Base-by-base conservation (phyloP, 2,113 vertebrate species). In the Fulmarus glacialis region DNA sequence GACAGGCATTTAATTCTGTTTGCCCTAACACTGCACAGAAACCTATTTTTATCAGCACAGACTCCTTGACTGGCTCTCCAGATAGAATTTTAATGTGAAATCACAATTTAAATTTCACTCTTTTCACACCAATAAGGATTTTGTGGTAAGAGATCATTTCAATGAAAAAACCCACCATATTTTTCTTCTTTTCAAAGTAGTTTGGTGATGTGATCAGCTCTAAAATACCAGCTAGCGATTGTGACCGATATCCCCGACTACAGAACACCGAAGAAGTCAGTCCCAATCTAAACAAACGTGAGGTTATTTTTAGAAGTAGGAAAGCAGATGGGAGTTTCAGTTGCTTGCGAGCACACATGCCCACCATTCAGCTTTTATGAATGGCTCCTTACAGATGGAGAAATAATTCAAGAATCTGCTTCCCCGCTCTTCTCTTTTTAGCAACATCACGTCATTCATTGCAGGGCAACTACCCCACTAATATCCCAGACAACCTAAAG, bases 321-420 rank as follows among this genome's bases (percentile, higher is more conserved):
- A 96, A 96, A 97, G 85, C 95, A 98, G 90, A 95, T 89, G 95
- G 96, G 91, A 95, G 72, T 82, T 90, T 38, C 87, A 84, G 48
- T 67, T 75, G 77, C 89, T 91, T 68, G 67, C 6, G n/a, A 89
- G 86, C 58, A 59, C 62, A 72, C 47, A n/a, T 45, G 74, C 50
- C 91, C 89, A 87, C 71, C 83, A 36, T 47, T 87, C 72, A 92
- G 89, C 95, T 82, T 95, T 94, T 82, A 72, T 87, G 96, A 98
- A 97, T 90, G 95, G 89, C 85, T 97, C 70, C 24, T 87, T 87
- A 89, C 87, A 96, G 72, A 95, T 59, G 87, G 94, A 79, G 59
- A 83, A 45, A 55, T 48, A 72, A 89, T 59, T 86, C 55, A 82
- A 74, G 82, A 73, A 89, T 47, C 30, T 15, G 23, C 38, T 77